Evolutionary conservation across 2,113 vertebrate species (phyloP).

Genomic region (Catharus minimus): DNA sequence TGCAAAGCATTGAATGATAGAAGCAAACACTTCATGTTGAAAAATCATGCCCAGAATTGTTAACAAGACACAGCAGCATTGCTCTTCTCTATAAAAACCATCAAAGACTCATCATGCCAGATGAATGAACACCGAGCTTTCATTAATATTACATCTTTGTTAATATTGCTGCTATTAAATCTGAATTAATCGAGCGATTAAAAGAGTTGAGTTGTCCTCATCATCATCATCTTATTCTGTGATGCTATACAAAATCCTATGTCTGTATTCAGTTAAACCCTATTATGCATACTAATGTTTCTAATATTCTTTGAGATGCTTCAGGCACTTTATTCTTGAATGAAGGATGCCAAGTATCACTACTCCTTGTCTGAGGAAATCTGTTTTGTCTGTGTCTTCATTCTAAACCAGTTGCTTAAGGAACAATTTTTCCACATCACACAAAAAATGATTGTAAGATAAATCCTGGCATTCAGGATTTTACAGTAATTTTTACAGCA

Average conservation of each 20-base stretch:
- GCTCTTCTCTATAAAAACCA: not conserved
- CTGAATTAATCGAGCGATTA: not conserved
- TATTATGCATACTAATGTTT: not conserved
- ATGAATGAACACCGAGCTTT: not conserved
- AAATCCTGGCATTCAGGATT: not conserved
- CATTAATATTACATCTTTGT: not conserved
- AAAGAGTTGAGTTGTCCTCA: not conserved
- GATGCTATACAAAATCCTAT: not conserved
- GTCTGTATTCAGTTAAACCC: not conserved
- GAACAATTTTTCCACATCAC: not conserved
- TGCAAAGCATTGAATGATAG: not conserved
- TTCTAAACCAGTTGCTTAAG: not conserved
- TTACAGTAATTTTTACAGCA: not conserved
- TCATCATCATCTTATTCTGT: not conserved
- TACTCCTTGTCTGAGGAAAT: not conserved
- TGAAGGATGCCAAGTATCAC: not conserved
- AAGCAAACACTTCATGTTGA: not conserved
- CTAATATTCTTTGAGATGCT: not conserved
- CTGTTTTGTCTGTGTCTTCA: not conserved
- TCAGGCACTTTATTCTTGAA: not conserved
- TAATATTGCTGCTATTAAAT: not conserved
- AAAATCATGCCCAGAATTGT: not conserved
- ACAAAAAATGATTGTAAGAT: not conserved
- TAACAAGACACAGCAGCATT: not conserved
- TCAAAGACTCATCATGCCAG: not conserved